Evolutionary conservation across 1,140 invertebrate genomes (phyloP), one percentile per base, ranked within the genome.

Genomic region (Coelopa frigida): DNA sequence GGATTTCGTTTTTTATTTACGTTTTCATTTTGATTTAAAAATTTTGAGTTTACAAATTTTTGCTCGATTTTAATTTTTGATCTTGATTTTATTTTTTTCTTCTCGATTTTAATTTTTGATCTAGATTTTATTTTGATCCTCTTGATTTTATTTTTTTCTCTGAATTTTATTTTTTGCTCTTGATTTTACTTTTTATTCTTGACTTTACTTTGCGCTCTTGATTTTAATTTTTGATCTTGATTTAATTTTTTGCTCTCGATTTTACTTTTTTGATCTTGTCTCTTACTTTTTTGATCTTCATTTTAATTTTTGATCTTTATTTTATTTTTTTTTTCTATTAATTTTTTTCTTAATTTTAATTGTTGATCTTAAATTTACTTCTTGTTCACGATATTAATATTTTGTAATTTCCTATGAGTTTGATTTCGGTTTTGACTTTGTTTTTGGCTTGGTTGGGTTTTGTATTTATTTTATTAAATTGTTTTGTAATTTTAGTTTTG

Each of bases 61-160:
- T n/a, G n/a, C 23, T 38, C 20, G 24, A 39, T 20, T n/a, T 36
- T 39, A 18, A 39, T 22, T 21, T 18, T n/a, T 8, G 22, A 23
- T 8, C 22, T 39, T 39, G 37, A 22, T 39, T 39, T 42, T 42
- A 41, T 42, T 32, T 4, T 43, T 43, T 27, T 18, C 22, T 23
- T 12, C 23, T 27, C 26, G 10, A 27, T 42, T 40, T 40, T 40
- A 38, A 22, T 38, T 5, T 35, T n/a, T 38, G 3, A 22, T 20
- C 3, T 18, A 12, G 4, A 20, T 42, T 18, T 29, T 42, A 29
- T 43, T 18, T 21, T 43, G 18, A 6, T 22, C 41, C 40, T 43
- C 31, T 43, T 31, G 31, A 43, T 21, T 29, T 43, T 17, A 32
- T n/a, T 41, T n/a, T 27, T 31, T 14, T 43, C 31, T 43, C 33